Evolutionary conservation across 2,888 invertebrate species (phyloP), one percentile per base, ranked within the genome.

Genomic region (Macrosiphum euphorbiae): DNA sequence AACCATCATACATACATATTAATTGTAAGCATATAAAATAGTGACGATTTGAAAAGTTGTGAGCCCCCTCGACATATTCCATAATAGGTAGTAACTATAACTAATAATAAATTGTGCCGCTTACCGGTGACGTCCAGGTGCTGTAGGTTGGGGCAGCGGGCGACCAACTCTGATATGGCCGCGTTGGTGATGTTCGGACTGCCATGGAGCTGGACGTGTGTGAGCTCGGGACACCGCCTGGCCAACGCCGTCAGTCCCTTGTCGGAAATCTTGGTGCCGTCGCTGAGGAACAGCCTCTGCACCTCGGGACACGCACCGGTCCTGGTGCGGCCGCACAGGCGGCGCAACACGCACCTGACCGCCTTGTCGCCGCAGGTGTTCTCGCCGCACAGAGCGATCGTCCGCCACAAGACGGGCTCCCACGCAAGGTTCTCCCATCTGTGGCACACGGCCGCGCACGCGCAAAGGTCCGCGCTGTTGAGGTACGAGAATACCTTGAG

Each of bases 41-140:
- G 28, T 41, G 13, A 88, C 35, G 41, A 88, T 78, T 35, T 78
- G 44, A 55, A 88, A 88, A 24, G 20, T 78, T 78, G 35, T 35
- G 35, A 35, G 20, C 8, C 35, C 61, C 28, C 78, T 78, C 7
- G 8, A 78, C 78, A 78, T 78, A 41, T 20, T 78, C 20, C 26
- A 78, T 78, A 35, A 1, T 41, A 67, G n/a, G 47, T 35, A n/a
- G n/a, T n/a, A n/a, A n/a, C n/a, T n/a, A 50, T 20, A 52, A 47
- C 50, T 67, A 90, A n/a, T 47, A 91, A 84, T 84, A 52, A 50
- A 86, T 86, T n/a, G 91, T 91, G 52, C 89, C 41, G 95, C 96
- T 96, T 95, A 98, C 98, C 98, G 95, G 98, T 98, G 47, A 98
- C 97, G 96, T 98, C 98, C 90, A 98, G 97, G 96, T 98, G 98